Conservation (phyloP, 2,888 invertebrate species). For the Alviniconcha strummeri region DNA sequence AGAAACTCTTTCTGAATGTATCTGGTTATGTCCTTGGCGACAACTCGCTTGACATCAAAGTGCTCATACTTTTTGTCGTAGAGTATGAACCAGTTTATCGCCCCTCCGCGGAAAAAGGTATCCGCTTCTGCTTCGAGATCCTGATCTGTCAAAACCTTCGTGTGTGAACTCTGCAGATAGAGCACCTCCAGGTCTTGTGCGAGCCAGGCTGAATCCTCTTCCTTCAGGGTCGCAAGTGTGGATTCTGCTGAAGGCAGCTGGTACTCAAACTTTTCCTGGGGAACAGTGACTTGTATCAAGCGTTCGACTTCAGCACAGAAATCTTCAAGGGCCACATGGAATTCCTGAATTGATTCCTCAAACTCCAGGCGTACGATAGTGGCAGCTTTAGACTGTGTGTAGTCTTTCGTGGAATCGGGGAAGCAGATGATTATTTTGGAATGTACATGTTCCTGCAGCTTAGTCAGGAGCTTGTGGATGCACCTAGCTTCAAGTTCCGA, state of each 20-base stretch:
- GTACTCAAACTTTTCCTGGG: conserved; percentile 20
- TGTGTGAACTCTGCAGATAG: conserved; percentile 39
- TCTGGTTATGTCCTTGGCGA: conserved; percentile 29
- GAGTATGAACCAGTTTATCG: conserved; percentile 48
- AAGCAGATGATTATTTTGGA: conserved; percentile 22
- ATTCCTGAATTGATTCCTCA: background rate
- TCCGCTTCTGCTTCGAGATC: conserved; percentile 45
- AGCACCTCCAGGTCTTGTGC: conserved; percentile 48
- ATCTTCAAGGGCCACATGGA: conserved; percentile 23
- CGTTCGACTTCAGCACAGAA: conserved; percentile 34
- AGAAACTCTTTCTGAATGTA: conserved; percentile 35
- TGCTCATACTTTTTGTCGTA: conserved; percentile 43
- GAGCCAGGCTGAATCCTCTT: conserved; percentile 43
- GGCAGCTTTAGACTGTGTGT: background rate
- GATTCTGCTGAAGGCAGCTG: conserved; percentile 33
- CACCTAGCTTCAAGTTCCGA: conserved; percentile 23
- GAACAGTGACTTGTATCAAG: background rate
- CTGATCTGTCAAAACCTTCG: conserved; percentile 27
- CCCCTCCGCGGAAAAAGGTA: conserved; percentile 50
- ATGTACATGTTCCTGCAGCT: conserved; percentile 22
- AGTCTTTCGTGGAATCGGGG: background rate
- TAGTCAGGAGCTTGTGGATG: conserved; percentile 30
- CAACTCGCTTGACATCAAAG: conserved; percentile 47
- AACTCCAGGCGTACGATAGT: conserved; percentile 1
- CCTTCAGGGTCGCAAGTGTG: conserved; percentile 24